Conservation (phyloP, 2,888 invertebrate genomes). For the Cataglyphis rosenhaueri region DNA sequence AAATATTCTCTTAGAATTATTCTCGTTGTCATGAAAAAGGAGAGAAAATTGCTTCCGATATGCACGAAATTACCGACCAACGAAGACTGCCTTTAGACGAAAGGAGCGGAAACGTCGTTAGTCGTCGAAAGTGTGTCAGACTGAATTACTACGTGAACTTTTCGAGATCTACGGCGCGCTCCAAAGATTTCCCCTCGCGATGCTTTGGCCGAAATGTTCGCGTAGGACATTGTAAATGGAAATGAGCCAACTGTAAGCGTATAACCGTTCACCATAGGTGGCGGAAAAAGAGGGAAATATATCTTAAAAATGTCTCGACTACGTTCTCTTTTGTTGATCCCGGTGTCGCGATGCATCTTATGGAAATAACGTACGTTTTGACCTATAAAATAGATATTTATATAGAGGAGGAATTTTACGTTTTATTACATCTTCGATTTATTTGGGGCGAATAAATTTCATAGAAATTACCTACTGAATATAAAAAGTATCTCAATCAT, state of each 20-base stretch:
- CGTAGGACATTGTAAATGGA: constrained; percentile 31
- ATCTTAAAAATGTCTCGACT: not conserved
- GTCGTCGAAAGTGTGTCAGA: constrained; percentile 38
- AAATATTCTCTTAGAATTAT: constrained; percentile 17
- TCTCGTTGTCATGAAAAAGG: not conserved
- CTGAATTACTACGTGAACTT: constrained; percentile 45
- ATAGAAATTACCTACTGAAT: constrained; percentile 11
- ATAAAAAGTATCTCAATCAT: constrained; percentile 17
- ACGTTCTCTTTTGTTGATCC: not conserved
- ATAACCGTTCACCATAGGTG: not conserved
- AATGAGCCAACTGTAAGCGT: constrained; percentile 14
- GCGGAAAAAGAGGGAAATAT: not conserved
- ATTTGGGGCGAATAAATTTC: constrained; percentile 19
- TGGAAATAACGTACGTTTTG: not conserved
- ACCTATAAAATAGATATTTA: not conserved
- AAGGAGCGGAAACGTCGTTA: constrained; percentile 20
- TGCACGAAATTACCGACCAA: constrained; percentile 23
- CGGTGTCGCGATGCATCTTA: not conserved
- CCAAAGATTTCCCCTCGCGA: constrained; percentile 21
- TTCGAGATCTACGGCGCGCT: not conserved
- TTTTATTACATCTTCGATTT: not conserved
- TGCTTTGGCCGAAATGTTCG: not conserved
- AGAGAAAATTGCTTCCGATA: constrained; percentile 22
- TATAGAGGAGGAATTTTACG: constrained; percentile 1
- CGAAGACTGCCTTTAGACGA: constrained; percentile 5